Base-by-base conservation (phyloP, 2,888 invertebrate species). In the Campaea margaritaria region DNA sequence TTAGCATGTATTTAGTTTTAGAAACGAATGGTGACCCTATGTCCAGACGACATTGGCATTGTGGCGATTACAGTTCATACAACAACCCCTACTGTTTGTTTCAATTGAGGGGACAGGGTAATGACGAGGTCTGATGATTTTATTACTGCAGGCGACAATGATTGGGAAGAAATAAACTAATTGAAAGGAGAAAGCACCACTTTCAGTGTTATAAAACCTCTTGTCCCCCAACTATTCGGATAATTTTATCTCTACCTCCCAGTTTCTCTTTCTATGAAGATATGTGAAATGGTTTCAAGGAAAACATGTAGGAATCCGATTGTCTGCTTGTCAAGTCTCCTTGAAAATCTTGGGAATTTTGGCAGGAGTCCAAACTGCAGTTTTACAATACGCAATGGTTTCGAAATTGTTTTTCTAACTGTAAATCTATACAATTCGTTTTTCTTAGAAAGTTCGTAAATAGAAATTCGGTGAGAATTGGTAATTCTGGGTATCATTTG, bases 51-150 rank as follows among this genome's bases (percentile, higher is more conserved):
- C 69, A 66, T 52, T 57, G 64, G 48, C 65, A 58, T 60, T 55
- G 28, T 48, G 39, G 62, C 65, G 39, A 66, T 66, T 55, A 65
- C 50, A 54, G 53, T 54, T 56, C 62, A 67, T 46, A 50, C 62
- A 62, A 54, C 57, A 38, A 56, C 65, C 64, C 31, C 67, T 60
- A 60, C 64, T 60, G 68, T 67, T 65, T 64, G 61, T 53, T 58
- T 76, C 67, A 73, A 74, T 76, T 68, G 72, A 61, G 51, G 60
- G 65, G 70, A 71, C 68, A 70, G 58, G 46, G 42, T 50, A 61
- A 62, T 61, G 41, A 31, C 39, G 44, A 63, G 53, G 62, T 58
- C 49, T 54, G 56, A 64, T 53, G 57, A 54, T 64, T 57, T 59
- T 46, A 65, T 64, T 64, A 64, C 55, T 21, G 11, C 53, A 55